Evolutionary conservation across 2,113 vertebrate genomes (phyloP).

Genomic region (Pseudorasbora parva): DNA sequence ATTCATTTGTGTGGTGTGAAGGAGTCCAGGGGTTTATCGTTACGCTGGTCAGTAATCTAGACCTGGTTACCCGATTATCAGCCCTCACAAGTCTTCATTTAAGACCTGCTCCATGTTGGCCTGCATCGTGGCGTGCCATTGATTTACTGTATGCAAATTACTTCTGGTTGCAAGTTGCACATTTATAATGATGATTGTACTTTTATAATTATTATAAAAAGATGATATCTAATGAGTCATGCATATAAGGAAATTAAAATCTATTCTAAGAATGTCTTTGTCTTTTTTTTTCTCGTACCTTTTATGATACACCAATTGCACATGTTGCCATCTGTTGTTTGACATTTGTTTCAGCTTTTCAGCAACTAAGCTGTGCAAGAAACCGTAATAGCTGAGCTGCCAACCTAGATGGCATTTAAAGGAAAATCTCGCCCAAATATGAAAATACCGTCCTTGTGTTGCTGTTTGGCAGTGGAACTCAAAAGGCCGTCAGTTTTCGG

Average conservation of each 20-base stretch:
- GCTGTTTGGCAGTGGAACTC: too few relatives aligned
- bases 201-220: conserved; percentile 79
- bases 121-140: conserved; percentile 73
- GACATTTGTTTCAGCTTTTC: not conserved
- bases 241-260: conserved; percentile 56
- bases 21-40: not conserved
- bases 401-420: not conserved
- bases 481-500: not conserved
- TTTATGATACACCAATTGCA: not conserved
- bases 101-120: conserved; percentile 64
- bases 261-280: conserved; percentile 49
- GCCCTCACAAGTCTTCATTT: conserved; percentile 34
- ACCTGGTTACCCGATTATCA: conserved; percentile 21
- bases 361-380: not conserved
- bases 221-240: conserved; percentile 59
- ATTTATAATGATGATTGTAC: conserved; percentile 83
- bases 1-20: not conserved
- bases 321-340: not conserved
- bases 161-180: conserved; percentile 80
- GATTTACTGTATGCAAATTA: conserved; percentile 75
- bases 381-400: not conserved
- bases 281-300: not conserved
- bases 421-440: not conserved
- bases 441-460: not conserved
- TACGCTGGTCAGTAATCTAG: conserved; percentile 20